phyloP scores from a whole-genome alignment of 2,888 invertebrate species.

The Incurvaria masculella region DNA sequence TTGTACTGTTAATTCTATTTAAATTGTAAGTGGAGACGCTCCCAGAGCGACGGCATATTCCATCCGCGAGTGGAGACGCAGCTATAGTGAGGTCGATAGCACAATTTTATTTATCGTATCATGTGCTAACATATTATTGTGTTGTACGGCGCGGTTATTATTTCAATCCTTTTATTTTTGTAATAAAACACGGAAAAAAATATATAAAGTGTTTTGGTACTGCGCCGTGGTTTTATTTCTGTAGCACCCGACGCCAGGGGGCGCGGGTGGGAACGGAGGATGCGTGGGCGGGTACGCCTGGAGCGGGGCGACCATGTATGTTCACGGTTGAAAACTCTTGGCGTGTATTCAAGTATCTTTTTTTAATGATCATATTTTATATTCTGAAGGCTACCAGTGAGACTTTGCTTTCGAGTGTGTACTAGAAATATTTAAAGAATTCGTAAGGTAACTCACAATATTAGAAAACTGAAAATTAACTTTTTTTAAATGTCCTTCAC shows the following conservation, averaged over 20 bases:
- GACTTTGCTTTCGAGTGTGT: too few relatives aligned
- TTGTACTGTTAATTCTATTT: neutral
- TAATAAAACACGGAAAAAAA: neutral
- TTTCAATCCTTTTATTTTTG: neutral
- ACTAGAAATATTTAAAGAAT: too few relatives aligned
- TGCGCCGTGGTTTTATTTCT: neutral
- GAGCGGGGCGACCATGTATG: neutral
- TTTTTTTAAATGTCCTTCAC: too few relatives aligned
- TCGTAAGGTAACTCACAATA: too few relatives aligned
- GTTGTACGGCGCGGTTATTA: neutral
- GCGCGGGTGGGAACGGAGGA: too few relatives aligned
- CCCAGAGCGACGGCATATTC: neutral
- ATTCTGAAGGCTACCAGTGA: neutral
- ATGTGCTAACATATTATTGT: neutral
- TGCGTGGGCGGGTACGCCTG: neutral
- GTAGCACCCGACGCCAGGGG: too few relatives aligned
- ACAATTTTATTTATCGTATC: too few relatives aligned
- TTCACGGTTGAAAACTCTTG: neutral
- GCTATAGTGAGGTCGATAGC: too few relatives aligned
- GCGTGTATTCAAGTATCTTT: neutral
- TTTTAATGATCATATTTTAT: neutral
- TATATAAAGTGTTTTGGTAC: neutral
- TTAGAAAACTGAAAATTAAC: too few relatives aligned
- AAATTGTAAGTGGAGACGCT: neutral
- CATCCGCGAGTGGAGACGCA: too few relatives aligned